Evolutionary conservation across 2,113 vertebrate genomes (phyloP), one percentile per base, ranked within the genome.

Genomic region (Gavia stellata): DNA sequence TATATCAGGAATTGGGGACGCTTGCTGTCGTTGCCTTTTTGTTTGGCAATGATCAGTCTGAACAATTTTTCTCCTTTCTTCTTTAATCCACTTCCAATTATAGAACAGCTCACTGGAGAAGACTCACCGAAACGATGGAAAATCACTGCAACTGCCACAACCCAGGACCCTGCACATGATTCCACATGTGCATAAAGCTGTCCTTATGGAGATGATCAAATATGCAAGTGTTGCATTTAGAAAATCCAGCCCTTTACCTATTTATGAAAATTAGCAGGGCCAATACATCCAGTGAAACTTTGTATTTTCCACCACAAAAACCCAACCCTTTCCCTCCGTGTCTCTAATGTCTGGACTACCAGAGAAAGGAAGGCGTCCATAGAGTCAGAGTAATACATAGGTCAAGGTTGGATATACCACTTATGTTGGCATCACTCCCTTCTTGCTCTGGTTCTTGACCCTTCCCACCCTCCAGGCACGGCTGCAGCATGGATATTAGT

Each of bases 361-460:
- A 21, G 10, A 72, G 56, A 26, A 71, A 55, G 53, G 52, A 5
- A 12, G 6, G 4, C 14, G 21, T 14, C 44, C 0, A 0, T 2
- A 50, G 18, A 93, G 61, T 10, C n/a, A 77, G 53, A 59, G 53
- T 9, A 73, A 74, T 0, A 2, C 17, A 19, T 0, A 23, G 74
- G 73, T 14, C 1, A 5, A 66, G 29, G 63, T 0, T 74, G 71
- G 71, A 50, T 10, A 16, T 3, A 59, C 29, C 56, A 40, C 19
- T 70, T 33, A 21, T 0, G 4, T 1, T 42, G 55, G 55, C 59
- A 50, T 44, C 81, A 6, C 17, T 24, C 38, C 65, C 23, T 40
- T n/a, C 29, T 29, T 53, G 28, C 55, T 61, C 59, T 10, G 10
- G n/a, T 45, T 91, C 47, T 50, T 25, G 56, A 67, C 45, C 23